Evolutionary conservation across 2,888 invertebrate species (phyloP).

Genomic region (Synergus laeviventris): DNA sequence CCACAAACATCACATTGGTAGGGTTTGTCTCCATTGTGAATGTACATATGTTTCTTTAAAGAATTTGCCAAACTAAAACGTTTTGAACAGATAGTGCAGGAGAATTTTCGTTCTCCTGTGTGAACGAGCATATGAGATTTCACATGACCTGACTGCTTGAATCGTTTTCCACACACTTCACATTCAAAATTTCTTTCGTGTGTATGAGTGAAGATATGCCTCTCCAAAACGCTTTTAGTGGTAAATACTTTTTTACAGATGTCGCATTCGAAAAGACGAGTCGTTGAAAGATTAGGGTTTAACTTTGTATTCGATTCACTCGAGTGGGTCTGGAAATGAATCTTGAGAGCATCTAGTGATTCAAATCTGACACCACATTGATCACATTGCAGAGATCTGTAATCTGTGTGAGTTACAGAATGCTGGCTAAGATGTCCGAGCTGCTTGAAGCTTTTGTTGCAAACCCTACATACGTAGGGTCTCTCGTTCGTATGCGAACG

Average conservation of each 20-base stretch:
- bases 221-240: constrained; percentile 77
- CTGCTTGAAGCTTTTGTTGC: constrained; percentile 69
- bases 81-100: constrained; percentile 78
- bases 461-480: constrained; percentile 65
- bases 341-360: constrained; percentile 59
- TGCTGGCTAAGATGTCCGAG: constrained; percentile 68
- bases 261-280: constrained; percentile 74
- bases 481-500: constrained; percentile 69
- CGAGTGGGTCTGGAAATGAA: constrained; percentile 60
- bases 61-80: constrained; percentile 76
- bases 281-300: constrained; percentile 48
- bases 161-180: constrained; percentile 76
- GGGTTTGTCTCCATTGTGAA: constrained; percentile 72
- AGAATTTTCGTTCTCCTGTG: constrained; percentile 77
- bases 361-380: constrained; percentile 62
- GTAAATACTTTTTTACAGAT: constrained; percentile 78
- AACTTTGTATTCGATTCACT: constrained; percentile 47
- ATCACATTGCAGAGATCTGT: constrained; percentile 64
- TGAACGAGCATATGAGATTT: constrained; percentile 76
- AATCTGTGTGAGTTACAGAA: constrained; percentile 65
- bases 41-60: constrained; percentile 75
- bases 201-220: constrained; percentile 77
- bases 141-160: constrained; percentile 77
- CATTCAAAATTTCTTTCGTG: constrained; percentile 75
- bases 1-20: constrained; percentile 69